Evolutionary conservation across 1,140 invertebrate species (phyloP), one percentile per base, ranked within the genome.

Genomic region (Pseudomyrmex concolor): DNA sequence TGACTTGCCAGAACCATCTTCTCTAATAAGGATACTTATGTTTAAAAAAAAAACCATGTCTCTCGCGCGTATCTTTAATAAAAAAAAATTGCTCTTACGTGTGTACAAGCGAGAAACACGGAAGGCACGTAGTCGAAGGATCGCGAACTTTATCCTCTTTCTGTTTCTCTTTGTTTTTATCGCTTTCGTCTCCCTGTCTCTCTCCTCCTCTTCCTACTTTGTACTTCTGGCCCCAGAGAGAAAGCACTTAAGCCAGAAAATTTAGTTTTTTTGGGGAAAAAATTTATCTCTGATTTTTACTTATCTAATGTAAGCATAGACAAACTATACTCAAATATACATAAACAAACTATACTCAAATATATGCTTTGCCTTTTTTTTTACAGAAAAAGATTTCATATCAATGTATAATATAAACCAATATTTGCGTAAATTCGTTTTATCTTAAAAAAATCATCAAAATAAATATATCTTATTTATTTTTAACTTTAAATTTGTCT

Each of bases 51-150:
- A 17, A 34, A 34, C 34, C 34, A 34, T 34, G 34, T 76, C 48
- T 22, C n/a, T n/a, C n/a, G 48, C 80, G 54, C 54, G 48, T 12
- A 45, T 25, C 43, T 48, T 85, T 81, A 85, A 88, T 89, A 89
- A 22, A 88, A 64, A 64, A 88, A 85, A 88, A 89, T 88, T 89
- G 73, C 54, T 88, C 87, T 89, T 89, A 89, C 87, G 84, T 84
- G 84, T 85, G 62, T 85, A 85, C 85, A 88, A 88, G 78, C 74
- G 86, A 88, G 84, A 84, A 81, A 71, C 73, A 88, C 55, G 86
- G 84, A 74, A 73, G 76, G 64, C 87, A 89, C 86, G 87, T 89
- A 84, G 87, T 86, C 71, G 87, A 86, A 88, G 60, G 67, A 70
- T 86, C 87, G 84, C 82, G 86, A 67, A 87, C 83, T 84, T 83